Conservation (phyloP, 2,797 vertebrate genomes). For the Lagocephalus sceleratus region DNA sequence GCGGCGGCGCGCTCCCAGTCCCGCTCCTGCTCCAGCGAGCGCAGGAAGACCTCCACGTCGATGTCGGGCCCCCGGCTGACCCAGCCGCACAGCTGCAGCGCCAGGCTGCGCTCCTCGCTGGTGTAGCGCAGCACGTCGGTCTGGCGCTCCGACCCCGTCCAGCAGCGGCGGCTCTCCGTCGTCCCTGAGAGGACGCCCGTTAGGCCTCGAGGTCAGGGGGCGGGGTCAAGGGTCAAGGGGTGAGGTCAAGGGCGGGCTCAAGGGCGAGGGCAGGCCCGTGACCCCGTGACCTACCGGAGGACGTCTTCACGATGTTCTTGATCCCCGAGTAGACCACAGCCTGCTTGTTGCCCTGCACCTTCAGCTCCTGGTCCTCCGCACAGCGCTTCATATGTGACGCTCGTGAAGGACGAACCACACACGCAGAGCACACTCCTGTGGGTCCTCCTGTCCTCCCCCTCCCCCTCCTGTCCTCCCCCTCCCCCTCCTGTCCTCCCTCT, state of each 20-base stretch:
- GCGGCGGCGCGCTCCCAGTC: conserved; percentile 97
- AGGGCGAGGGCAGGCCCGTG: not conserved
- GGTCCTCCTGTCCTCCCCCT: no score
- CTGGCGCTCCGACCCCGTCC: conserved; percentile 89
- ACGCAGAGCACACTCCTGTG: no score
- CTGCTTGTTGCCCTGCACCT: conserved; percentile 89
- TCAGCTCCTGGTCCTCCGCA: conserved; percentile 92
- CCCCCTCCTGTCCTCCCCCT: no score
- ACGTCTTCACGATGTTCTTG: conserved; percentile 93
- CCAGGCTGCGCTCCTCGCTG: conserved; percentile 92
- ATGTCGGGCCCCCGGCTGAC: conserved; percentile 86
- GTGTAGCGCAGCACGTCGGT: conserved; percentile 85
- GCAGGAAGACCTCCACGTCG: conserved; percentile 90
- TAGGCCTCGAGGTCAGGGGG: no score
- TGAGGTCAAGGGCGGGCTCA: not conserved
- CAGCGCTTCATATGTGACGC: conserved; percentile 98
- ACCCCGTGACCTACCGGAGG: conserved; percentile 82
- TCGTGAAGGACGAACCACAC: conserved; percentile 93
- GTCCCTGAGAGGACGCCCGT: conserved; percentile 74
- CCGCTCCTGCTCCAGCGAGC: conserved; percentile 88
- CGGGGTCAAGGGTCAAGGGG: no score
- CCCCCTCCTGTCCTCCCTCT: no score
- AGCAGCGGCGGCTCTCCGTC: conserved; percentile 86
- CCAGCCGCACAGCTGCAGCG: conserved; percentile 95
- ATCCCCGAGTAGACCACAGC: conserved; percentile 92